A percentile compares a stretch with the other conserved stretches of the same genome.
phyloP scores from a whole-genome alignment of 2,888 invertebrate genomes.

The Meta bourneti region DNA sequence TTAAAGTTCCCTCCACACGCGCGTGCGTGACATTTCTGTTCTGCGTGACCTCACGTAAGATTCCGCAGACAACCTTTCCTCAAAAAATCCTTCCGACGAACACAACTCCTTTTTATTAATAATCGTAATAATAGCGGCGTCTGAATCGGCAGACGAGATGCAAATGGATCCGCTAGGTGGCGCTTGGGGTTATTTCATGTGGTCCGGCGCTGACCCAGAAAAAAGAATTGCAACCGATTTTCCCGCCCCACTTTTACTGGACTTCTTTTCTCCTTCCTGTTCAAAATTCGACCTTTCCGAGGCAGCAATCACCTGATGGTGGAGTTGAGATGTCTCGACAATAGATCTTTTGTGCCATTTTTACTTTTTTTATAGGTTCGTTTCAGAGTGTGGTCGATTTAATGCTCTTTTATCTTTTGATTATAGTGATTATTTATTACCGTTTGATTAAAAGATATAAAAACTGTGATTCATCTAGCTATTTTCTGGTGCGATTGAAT shows the following conservation, averaged over 20 bases:
- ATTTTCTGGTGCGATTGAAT: neutral
- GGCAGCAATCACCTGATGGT: too few species aligned
- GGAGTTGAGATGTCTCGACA: neutral
- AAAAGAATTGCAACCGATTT: constrained; percentile 5
- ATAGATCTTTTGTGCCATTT: neutral
- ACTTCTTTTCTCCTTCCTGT: constrained; percentile 27
- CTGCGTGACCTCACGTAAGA: constrained; percentile 32
- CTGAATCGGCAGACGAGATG: neutral
- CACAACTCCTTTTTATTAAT: neutral
- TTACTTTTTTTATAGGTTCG: neutral
- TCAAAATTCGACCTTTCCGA: constrained; percentile 17
- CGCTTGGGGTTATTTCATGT: neutral
- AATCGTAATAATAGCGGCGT: neutral
- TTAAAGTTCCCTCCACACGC: constrained; percentile 7
- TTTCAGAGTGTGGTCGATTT: neutral
- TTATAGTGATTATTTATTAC: neutral
- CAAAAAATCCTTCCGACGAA: constrained; percentile 3
- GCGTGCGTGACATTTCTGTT: constrained; percentile 29
- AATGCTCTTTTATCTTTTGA: neutral
- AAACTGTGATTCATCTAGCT: neutral
- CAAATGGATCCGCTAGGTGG: neutral
- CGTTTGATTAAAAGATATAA: neutral
- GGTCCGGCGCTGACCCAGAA: constrained; percentile 22
- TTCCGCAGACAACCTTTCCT: constrained; percentile 11
- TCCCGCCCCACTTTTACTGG: constrained; percentile 10